Evolutionary conservation across 2,888 invertebrate species (phyloP).

Genomic region (Thereva nobilitata): DNA sequence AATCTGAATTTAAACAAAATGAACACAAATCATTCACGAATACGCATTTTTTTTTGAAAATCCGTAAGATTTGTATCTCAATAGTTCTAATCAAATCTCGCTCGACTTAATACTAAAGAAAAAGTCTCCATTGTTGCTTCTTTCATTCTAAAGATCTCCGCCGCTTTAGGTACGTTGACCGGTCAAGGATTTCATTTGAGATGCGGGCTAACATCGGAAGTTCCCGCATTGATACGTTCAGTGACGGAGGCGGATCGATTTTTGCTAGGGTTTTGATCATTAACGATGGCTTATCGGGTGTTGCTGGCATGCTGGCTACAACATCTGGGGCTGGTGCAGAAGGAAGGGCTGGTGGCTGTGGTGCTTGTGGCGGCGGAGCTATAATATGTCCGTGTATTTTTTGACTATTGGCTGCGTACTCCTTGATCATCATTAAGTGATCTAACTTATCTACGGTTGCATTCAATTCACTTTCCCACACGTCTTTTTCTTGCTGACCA

Average conservation of each 20-base stretch:
- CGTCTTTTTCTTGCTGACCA: conserved; percentile 64
- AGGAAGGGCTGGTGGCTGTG: neutral
- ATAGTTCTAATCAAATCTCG: conserved; percentile 21
- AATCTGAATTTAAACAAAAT: conserved; percentile 30
- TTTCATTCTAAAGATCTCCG: conserved; percentile 44
- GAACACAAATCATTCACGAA: conserved; percentile 12
- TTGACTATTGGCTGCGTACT: conserved; percentile 50
- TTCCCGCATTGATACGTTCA: conserved; percentile 58
- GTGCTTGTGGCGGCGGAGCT: neutral
- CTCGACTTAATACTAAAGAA: neutral
- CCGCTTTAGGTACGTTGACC: conserved; percentile 43
- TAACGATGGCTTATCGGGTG: conserved; percentile 51
- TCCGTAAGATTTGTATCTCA: conserved; percentile 1
- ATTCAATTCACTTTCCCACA: conserved; percentile 77
- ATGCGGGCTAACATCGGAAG: conserved; percentile 55
- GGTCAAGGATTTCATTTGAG: conserved; percentile 53
- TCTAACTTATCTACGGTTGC: conserved; percentile 78
- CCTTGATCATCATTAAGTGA: conserved; percentile 70
- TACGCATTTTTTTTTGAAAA: neutral
- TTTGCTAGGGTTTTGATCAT: conserved; percentile 54
- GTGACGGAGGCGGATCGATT: conserved; percentile 55
- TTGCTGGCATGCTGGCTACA: conserved; percentile 52
- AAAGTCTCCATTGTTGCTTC: neutral
- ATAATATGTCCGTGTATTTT: conserved; percentile 5
- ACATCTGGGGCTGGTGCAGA: conserved; percentile 7